These are phyloP conservation scores for Rhyacophila brunnea DNA, from an alignment of 1,140 invertebrate genomes.

Conservation along the genomic window DNA sequence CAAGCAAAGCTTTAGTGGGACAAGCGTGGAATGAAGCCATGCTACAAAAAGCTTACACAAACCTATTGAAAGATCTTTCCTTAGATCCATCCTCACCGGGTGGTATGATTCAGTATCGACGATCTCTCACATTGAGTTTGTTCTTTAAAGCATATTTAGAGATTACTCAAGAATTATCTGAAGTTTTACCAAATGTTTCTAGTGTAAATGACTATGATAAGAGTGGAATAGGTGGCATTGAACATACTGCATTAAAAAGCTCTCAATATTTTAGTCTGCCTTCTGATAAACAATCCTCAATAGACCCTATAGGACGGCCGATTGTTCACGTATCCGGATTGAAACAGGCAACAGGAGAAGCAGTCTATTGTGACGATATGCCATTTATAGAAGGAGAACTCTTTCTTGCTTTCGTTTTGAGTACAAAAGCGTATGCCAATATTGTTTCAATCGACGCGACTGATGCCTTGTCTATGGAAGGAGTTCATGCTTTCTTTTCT, in stretches of 20 bases:
- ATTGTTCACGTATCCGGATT: slow-evolving; percentile 78
- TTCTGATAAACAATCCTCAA: slow-evolving; percentile 57
- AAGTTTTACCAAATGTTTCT: slow-evolving; percentile 46
- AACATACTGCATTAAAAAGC: slow-evolving; percentile 63
- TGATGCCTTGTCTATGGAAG: slow-evolving; percentile 68
- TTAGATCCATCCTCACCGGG: slow-evolving; percentile 80
- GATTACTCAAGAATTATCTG: slow-evolving; percentile 60
- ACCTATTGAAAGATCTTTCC: slow-evolving; percentile 73
- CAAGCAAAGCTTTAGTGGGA: slow-evolving; percentile 64
- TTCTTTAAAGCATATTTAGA: slow-evolving; percentile 88
- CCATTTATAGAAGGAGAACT: slow-evolving; percentile 71
- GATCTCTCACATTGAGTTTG: slow-evolving; percentile 78
- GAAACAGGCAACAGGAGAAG: slow-evolving; percentile 91
- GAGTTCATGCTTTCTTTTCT: slow-evolving; percentile 73
- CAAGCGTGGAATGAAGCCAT: slow-evolving; percentile 72
- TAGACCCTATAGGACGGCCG: slow-evolving; percentile 80
- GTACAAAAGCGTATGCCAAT: slow-evolving; percentile 77
- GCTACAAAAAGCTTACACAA: slow-evolving; percentile 62
- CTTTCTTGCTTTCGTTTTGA: slow-evolving; percentile 75
- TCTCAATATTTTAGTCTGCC: slow-evolving; percentile 80
- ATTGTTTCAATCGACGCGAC: slow-evolving; percentile 72
- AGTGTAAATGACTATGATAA: slow-evolving; percentile 45
- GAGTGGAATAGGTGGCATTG: slow-evolving; percentile 63
- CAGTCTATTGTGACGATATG: slow-evolving; percentile 89
- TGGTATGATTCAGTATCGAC: slow-evolving; percentile 84